Evolutionary conservation across 1,140 invertebrate species (phyloP).

Genomic region (Pseudomyrmex flavicornis): DNA sequence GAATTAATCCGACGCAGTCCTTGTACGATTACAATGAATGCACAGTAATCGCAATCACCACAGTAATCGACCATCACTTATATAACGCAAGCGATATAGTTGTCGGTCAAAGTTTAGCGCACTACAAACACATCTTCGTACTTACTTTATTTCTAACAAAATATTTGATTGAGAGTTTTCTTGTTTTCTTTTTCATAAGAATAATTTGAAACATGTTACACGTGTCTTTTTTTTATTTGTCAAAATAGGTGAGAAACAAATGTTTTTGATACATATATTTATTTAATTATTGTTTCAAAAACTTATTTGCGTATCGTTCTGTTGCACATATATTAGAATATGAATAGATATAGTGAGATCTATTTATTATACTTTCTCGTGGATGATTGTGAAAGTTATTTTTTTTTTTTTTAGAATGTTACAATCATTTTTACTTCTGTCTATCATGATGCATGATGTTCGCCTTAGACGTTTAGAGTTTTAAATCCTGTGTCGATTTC

Average conservation of each 20-base stretch:
- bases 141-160: slow-evolving; percentile 15
- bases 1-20: not conserved
- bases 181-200: not conserved
- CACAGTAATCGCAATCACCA: not conserved
- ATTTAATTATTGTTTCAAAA: no score
- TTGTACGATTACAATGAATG: not conserved
- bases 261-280: no score
- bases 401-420: not conserved
- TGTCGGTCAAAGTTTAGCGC: not conserved
- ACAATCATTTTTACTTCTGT: not conserved
- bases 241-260: no score
- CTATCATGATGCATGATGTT: slow-evolving; percentile 62
- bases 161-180: not conserved
- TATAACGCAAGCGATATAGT: slow-evolving; percentile 17
- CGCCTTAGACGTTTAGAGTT: slow-evolving; percentile 46
- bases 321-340: slow-evolving; percentile 2
- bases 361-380: no score
- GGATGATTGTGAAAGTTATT: no score
- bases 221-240: not conserved
- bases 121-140: slow-evolving; percentile 5
- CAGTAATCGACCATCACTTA: slow-evolving; percentile 20
- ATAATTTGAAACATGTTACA: not conserved
- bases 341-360: not conserved
- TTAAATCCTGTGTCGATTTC: slow-evolving; percentile 78
- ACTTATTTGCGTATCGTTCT: no score